Base-by-base conservation (phyloP, 2,888 invertebrate genomes). In the Himalopsyche tibetana region DNA sequence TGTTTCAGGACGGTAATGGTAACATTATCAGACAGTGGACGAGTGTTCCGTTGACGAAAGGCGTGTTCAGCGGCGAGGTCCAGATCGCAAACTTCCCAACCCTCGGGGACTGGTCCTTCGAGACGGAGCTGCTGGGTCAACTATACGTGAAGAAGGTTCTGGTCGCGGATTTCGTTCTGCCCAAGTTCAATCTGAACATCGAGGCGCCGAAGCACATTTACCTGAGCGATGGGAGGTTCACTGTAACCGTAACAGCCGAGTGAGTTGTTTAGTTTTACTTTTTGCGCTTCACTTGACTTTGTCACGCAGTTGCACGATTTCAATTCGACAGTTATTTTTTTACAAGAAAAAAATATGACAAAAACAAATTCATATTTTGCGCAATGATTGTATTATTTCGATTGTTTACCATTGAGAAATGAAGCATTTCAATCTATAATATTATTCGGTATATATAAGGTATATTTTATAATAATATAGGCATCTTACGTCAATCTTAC, bases 161-260 rank as follows among this genome's bases (percentile, higher is more conserved):
- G 90, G 97, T 99, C 8, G 97, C 98, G 9, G 97, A 98, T 92
- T 98, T 98, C 90, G 96, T 99, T 85, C 92, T 98, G 89, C 99
- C 99, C 0, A 98, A 98, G 91, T 99, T 98, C 91, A 96, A 98
- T 90, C 97, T 99, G 87, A 94, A 95, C 51, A 95, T 99, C 87
- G 95, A 96, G 89, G 94, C 98, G 55, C 96, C 97, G 0, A 94
- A 96, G 84, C 97, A 97, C 91, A 94, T 96, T 8, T 96, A 98
- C 2, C 96, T 97, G 90, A 95, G 95, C 89, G 97, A 98, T 84
- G 96, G 95, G 80, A 95, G 95, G 88, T 94, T 99, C 82, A 94
- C 94, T 36, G 96, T 96, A 40, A 96, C 96, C 38, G 94, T 99
- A 5, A 95, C 96, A 84, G 96, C 98, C 28, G 96, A 96, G 97